These are phyloP conservation scores for Tenrec ecaudatus DNA, from an alignment of 2,113 vertebrate species.

Conservation along the genomic window DNA sequence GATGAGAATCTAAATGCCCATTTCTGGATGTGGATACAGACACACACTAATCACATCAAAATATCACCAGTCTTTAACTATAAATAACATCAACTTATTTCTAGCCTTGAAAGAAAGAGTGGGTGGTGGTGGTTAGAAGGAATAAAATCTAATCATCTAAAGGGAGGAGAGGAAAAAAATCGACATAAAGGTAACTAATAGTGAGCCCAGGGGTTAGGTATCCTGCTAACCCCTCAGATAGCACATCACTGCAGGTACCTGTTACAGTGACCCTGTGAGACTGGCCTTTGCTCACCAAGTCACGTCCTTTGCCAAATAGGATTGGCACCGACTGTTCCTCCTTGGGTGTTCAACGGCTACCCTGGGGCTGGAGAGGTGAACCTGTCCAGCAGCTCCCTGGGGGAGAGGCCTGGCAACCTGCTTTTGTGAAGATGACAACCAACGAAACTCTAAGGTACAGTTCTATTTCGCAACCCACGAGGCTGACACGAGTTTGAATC, in stretches of 20 bases:
- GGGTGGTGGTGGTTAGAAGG: not conserved
- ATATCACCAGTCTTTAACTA: not conserved
- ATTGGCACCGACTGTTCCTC: not conserved
- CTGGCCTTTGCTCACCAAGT: not conserved
- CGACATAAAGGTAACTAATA: not conserved
- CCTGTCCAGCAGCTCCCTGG: not conserved
- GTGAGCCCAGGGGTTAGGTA: not conserved
- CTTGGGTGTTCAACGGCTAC: not conserved
- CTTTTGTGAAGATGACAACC: too few relatives aligned
- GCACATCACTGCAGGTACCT: not conserved
- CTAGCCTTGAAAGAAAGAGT: not conserved
- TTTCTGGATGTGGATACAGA: not conserved
- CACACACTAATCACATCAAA: not conserved
- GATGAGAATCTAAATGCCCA: not conserved
- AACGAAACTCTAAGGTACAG: not conserved
- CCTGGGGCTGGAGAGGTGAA: not conserved
- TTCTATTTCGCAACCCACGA: not conserved
- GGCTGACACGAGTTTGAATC: not conserved
- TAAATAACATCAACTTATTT: constrained; percentile 10
- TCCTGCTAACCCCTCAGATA: not conserved
- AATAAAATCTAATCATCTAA: not conserved
- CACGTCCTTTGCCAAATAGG: not conserved
- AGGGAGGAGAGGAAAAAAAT: not conserved
- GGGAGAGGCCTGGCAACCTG: not conserved
- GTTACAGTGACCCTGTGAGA: not conserved